Percentiles rank a stretch among this genome's conserved stretches.
These are phyloP conservation scores for Caenorhabditis uteleia DNA, from an alignment of 2,888 invertebrate genomes.

Conservation along the genomic window DNA sequence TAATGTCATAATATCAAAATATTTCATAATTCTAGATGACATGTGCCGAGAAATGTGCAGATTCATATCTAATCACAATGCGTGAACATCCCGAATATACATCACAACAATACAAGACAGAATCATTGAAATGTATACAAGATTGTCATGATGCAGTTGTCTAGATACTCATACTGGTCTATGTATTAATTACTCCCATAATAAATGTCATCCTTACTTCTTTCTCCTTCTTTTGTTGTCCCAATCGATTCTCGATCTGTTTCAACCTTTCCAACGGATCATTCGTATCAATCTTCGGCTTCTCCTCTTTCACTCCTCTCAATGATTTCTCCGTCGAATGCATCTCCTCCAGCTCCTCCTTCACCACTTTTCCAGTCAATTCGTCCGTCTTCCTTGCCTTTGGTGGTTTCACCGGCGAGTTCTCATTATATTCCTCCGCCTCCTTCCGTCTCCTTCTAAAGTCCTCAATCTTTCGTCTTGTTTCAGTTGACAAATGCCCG, in stretches of 20 bases:
- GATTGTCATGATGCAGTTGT: slow-evolving; percentile 33
- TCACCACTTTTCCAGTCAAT: slow-evolving; percentile 19
- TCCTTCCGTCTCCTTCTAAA: slow-evolving; percentile 69
- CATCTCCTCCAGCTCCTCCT: slow-evolving; percentile 52
- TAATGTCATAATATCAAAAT: no score
- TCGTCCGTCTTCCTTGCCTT: slow-evolving; percentile 51
- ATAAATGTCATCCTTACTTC: slow-evolving; percentile 13
- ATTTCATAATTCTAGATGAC: slow-evolving; percentile 16
- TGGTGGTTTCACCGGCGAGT: slow-evolving; percentile 66
- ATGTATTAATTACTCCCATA: slow-evolving; percentile 24
- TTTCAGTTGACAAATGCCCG: slow-evolving; percentile 59
- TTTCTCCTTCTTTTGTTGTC: slow-evolving; percentile 38
- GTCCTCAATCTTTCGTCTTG: slow-evolving; percentile 67
- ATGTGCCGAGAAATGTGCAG: slow-evolving; percentile 43
- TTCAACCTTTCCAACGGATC: slow-evolving; percentile 67
- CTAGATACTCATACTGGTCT: slow-evolving; percentile 2
- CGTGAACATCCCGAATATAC: slow-evolving; percentile 35
- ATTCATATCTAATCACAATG: slow-evolving; percentile 40
- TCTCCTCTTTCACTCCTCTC: slow-evolving; percentile 44
- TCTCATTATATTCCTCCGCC: slow-evolving; percentile 68
- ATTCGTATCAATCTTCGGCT: slow-evolving; percentile 41
- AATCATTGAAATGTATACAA: slow-evolving; percentile 36
- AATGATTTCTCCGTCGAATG: slow-evolving; percentile 62
- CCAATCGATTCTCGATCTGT: slow-evolving; percentile 64
- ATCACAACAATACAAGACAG: slow-evolving; percentile 34